Conservation (phyloP, 2,888 invertebrate genomes). For the Amblyteles armatorius region DNA sequence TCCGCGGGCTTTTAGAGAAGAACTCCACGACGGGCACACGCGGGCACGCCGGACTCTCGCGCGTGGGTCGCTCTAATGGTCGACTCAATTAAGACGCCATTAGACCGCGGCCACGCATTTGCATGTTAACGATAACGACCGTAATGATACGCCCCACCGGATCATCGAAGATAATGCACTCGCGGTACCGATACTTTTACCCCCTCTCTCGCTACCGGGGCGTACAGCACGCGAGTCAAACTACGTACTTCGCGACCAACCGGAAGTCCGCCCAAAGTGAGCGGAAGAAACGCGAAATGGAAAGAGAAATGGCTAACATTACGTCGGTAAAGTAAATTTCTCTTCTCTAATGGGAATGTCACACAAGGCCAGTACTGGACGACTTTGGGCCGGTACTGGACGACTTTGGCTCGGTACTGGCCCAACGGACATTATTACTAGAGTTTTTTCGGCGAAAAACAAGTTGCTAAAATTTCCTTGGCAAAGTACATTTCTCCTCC, state of each 20-base stretch:
- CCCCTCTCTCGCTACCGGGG: conserved; percentile 18
- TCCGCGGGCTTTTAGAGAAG: background rate
- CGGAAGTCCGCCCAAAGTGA: background rate
- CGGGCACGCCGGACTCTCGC: conserved; percentile 22
- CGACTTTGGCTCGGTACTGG: no score
- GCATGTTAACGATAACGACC: conserved; percentile 82
- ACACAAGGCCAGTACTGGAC: no score
- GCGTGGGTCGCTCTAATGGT: conserved; percentile 79
- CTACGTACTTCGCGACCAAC: background rate
- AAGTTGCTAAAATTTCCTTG: background rate
- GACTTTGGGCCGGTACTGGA: no score
- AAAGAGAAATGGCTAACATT: background rate
- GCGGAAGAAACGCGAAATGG: background rate
- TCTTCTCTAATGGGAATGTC: no score
- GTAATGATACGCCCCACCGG: conserved; percentile 78
- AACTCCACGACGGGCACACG: background rate
- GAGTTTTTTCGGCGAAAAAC: background rate
- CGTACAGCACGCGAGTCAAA: conserved; percentile 27
- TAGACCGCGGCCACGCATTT: conserved; percentile 78
- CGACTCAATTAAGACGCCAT: conserved; percentile 81
- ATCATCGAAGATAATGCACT: conserved; percentile 69
- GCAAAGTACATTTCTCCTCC: background rate
- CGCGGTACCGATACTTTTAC: conserved; percentile 37
- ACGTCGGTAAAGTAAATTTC: background rate
- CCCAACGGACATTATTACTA: no score